A percentile compares a stretch with the other conserved stretches of the same genome.
Conservation (phyloP, 2,113 vertebrate genomes). For the Chlamydotis undulata region DNA sequence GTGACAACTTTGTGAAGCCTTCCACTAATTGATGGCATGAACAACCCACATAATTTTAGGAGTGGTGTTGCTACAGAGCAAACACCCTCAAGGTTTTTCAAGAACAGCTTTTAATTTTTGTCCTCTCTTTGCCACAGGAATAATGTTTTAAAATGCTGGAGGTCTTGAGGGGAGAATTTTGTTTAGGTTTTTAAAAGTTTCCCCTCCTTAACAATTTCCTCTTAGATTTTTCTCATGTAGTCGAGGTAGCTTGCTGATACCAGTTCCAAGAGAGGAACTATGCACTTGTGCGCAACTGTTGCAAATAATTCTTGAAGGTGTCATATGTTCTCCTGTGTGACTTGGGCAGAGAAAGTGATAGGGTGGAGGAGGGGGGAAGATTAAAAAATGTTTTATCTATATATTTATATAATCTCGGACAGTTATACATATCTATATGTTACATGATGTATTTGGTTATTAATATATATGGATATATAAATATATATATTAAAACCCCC, state of each 20-base stretch:
- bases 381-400: not conserved
- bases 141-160: not conserved
- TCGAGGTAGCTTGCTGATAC: not conserved
- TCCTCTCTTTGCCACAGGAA: not conserved
- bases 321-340: not conserved
- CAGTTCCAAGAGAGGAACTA: not conserved
- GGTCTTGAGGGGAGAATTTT: not conserved
- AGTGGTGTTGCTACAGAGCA: not conserved
- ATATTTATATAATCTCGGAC: not conserved
- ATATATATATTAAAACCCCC: not conserved
- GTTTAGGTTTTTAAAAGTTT: not conserved
- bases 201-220: not conserved
- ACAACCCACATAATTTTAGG: not conserved
- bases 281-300: not conserved
- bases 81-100: not conserved
- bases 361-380: not conserved
- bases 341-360: not conserved
- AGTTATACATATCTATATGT: not conserved
- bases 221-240: not conserved
- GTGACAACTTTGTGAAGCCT: not conserved
- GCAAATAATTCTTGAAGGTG: not conserved
- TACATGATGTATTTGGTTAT: not conserved
- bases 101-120: not conserved
- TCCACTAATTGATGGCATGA: not conserved
- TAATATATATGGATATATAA: not conserved